Conservation (phyloP, 2,113 vertebrate species). For the Ochotona princeps region DNA sequence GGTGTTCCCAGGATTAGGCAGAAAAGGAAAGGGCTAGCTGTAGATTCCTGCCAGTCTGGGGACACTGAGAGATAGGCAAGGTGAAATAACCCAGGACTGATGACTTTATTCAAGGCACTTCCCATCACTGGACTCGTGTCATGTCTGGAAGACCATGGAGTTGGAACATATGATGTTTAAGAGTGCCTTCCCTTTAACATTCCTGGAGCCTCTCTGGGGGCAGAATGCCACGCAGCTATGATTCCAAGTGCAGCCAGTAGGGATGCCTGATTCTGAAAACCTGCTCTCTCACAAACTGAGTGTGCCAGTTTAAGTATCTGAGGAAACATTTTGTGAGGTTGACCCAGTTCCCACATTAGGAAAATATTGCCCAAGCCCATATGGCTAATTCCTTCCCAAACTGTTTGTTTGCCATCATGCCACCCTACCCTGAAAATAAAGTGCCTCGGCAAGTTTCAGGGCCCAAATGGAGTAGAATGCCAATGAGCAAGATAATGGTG, state of each 20-base stretch:
- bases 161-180: background rate
- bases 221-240: background rate
- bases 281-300: constrained; percentile 17
- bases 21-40: background rate
- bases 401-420: constrained; percentile 66
- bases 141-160: background rate
- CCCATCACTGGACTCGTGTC: background rate
- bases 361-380: constrained; percentile 77
- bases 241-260: background rate
- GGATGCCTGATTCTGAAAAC: background rate
- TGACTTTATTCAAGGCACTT: background rate
- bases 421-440: constrained; percentile 78
- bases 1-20: background rate
- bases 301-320: constrained; percentile 59
- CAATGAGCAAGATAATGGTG: constrained; percentile 66
- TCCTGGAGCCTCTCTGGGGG: background rate
- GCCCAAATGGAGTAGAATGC: constrained; percentile 71
- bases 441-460: constrained; percentile 34
- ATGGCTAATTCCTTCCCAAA: constrained; percentile 79
- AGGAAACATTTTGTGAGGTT: constrained; percentile 70
- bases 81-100: fast-evolving
- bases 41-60: background rate
- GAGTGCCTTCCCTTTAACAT: background rate
- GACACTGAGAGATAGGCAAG: background rate
- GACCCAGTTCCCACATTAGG: constrained; percentile 78